Conservation (phyloP, 2,797 vertebrate species). For the Glossophaga mutica region DNA sequence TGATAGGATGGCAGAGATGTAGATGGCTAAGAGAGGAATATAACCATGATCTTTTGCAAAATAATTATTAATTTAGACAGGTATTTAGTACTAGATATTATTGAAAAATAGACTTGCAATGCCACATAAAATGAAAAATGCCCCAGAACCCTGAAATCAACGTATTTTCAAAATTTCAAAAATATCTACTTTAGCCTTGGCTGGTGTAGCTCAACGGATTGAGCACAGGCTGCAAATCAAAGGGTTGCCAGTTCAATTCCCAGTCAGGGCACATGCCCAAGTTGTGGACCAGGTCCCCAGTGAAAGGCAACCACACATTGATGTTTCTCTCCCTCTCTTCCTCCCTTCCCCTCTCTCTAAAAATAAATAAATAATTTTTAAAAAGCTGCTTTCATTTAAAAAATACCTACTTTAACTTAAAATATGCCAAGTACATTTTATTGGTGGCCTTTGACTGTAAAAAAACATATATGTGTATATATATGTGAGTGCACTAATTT, state of each 20-base stretch:
- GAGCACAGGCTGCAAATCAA: too few species aligned
- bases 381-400: too few species aligned
- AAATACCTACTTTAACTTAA: not conserved
- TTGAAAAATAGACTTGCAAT: not conserved
- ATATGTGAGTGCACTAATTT: not conserved
- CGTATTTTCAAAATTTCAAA: not conserved
- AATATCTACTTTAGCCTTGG: not conserved
- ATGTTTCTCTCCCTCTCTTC: too few species aligned
- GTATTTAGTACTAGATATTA: not conserved
- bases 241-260: too few species aligned
- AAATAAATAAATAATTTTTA: too few species aligned
- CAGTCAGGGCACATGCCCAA: too few species aligned
- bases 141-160: not conserved
- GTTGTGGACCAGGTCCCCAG: too few species aligned
- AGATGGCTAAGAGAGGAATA: not conserved
- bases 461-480: not conserved
- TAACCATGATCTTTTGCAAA: not conserved
- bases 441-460: not conserved
- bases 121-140: not conserved
- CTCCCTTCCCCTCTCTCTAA: too few species aligned
- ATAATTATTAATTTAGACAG: not conserved
- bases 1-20: not conserved
- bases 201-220: too few species aligned
- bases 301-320: too few species aligned
- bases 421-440: not conserved